Evolutionary conservation across 1,140 invertebrate species (phyloP).

Genomic region (Neuroterus valhalla): DNA sequence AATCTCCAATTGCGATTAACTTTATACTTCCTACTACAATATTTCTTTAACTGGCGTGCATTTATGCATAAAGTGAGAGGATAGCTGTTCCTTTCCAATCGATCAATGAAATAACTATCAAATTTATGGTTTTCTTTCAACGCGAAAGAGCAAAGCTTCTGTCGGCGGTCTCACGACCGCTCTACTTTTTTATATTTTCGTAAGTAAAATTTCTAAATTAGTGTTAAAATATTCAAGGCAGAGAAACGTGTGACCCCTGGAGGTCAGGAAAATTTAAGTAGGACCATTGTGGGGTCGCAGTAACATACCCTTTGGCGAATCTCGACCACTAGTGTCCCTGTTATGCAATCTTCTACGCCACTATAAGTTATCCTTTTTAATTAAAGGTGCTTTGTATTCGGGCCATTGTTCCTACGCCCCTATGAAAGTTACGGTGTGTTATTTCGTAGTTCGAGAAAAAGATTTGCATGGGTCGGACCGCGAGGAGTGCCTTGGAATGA

Average conservation of each 20-base stretch:
- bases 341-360: conserved; percentile 50
- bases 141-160: too few relatives aligned
- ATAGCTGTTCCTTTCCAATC: too few relatives aligned
- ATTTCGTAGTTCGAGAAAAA: conserved; percentile 56
- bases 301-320: conserved; percentile 28
- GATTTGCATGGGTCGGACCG: conserved; percentile 40
- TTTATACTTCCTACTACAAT: too few relatives aligned
- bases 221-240: neutral
- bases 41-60: too few relatives aligned
- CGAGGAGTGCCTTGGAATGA: neutral
- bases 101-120: too few relatives aligned
- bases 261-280: conserved; percentile 12
- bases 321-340: conserved; percentile 23
- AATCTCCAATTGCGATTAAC: too few relatives aligned
- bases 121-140: too few relatives aligned
- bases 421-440: conserved; percentile 56
- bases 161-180: too few relatives aligned
- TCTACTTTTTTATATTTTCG: too few relatives aligned
- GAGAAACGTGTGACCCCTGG: neutral
- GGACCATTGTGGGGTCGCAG: conserved; percentile 15
- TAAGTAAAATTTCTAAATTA: too few relatives aligned
- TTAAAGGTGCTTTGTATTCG: conserved; percentile 64
- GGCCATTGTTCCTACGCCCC: conserved; percentile 52
- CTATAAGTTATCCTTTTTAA: conserved; percentile 61
- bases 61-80: too few relatives aligned